Percentiles rank a stretch among this genome's conserved stretches.
phyloP scores from a whole-genome alignment of 2,113 vertebrate species.

The Myiagra hebetior region DNA sequence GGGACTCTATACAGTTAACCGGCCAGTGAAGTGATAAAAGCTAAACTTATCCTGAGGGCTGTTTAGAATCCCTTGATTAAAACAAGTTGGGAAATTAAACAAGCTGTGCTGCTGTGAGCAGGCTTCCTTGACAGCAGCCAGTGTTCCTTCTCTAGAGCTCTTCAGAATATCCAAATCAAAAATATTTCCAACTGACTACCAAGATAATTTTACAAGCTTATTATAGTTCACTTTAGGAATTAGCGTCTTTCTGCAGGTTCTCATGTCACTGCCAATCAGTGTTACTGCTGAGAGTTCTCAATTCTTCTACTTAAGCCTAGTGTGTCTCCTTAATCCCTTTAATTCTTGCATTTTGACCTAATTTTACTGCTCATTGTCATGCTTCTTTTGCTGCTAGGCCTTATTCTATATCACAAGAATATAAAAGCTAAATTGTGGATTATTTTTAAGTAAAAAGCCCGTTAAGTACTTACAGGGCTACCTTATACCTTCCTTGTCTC shows the following conservation, averaged over 20 bases:
- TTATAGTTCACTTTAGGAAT: conserved; percentile 37
- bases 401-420: not conserved
- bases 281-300: not conserved
- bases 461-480: not conserved
- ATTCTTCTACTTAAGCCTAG: conserved; percentile 9
- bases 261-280: conserved; percentile 39
- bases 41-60: not conserved
- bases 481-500: not conserved
- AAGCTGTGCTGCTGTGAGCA: not conserved
- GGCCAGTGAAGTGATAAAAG: not conserved
- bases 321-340: conserved; percentile 44
- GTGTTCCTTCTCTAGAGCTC: not conserved
- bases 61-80: not conserved
- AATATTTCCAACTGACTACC: not conserved
- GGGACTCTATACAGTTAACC: not conserved
- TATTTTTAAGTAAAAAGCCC: not conserved
- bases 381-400: not conserved
- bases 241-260: conserved; percentile 47
- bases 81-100: not conserved
- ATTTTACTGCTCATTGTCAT: conserved; percentile 11
- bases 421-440: not conserved
- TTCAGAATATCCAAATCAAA: not conserved
- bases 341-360: conserved; percentile 44
- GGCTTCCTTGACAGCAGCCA: not conserved
- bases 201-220: conserved; percentile 25